Base-by-base conservation (phyloP, 2,797 vertebrate genomes). In the Gephyroberyx darwinii region DNA sequence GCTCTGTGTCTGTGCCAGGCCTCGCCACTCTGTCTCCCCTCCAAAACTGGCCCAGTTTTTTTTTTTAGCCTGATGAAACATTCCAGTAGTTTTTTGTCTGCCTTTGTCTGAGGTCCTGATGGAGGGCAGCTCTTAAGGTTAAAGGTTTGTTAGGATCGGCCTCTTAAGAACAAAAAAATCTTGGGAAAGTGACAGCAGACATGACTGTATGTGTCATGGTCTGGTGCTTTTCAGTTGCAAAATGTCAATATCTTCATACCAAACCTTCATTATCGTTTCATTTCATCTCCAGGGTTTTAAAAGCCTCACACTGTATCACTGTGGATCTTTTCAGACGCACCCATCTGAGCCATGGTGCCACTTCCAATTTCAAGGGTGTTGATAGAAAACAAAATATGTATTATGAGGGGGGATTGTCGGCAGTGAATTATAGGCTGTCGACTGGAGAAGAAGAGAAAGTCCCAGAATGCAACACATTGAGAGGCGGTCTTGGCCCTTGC, bases 341-440 rank as follows among this genome's bases (percentile, higher is more conserved):
- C 74, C 45, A 75, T 89, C 82, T 85, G 86, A 83, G 65, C 84
- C 85, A 69, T 78, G 33, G 82, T 88, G 86, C 86, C 79, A 50
- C 88, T 91, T 90, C 83, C 88, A 89, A 90, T 89, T 93, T 90
- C 82, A 82, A 64, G 70, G 84, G 73, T 92, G 89, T 88, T 92
- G 92, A 87, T 86, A 86, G 92, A 86, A 92, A 92, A 91, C 81
- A 84, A 88, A 92, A 90, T 91, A 91, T 92, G 92, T 92, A 92
- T 92, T 90, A 92, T 90, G 83, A 81, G 43, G 71, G 58, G 78
- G 76, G 72, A 83, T 89, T 88, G 90, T 89, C 84, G 2, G 71
- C 26, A 75, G 86, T 82, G 94, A 90, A 85, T 94, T 90, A 89
- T 82, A 48, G 76, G 84, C 89, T 81, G 77, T 86, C 55, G 90